Conservation (phyloP, 2,113 vertebrate genomes). For the Hypanus sabinus region DNA sequence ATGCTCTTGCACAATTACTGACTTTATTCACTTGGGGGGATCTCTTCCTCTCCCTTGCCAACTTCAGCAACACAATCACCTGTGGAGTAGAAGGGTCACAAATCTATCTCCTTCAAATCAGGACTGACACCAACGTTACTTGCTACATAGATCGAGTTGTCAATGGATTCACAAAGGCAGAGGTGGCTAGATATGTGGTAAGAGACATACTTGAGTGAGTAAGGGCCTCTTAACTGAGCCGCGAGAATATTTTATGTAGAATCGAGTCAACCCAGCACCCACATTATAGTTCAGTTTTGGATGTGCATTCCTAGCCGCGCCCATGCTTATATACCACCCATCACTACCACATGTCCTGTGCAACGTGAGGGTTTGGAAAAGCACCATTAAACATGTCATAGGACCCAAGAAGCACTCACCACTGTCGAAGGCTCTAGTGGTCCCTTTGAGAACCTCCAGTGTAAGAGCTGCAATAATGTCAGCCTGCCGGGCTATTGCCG, state of each 20-base stretch:
- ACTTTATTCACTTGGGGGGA: background rate
- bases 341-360: too few species aligned
- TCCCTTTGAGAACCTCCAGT: constrained; percentile 91
- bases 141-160: background rate
- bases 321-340: too few species aligned
- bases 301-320: too few species aligned
- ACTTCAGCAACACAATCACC: background rate
- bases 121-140: too few species aligned
- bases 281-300: too few species aligned
- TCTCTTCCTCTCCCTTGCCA: background rate
- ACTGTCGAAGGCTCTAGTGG: constrained; percentile 91
- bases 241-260: background rate
- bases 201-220: background rate
- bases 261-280: too few species aligned
- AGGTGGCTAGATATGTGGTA: background rate
- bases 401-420: constrained; percentile 57
- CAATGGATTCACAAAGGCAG: background rate
- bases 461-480: constrained; percentile 92
- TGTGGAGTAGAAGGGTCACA: too few species aligned
- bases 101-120: too few species aligned
- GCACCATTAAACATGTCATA: too few species aligned
- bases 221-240: background rate
- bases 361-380: too few species aligned
- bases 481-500: constrained; percentile 80
- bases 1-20: background rate